Conservation (phyloP, 2,113 vertebrate species). For the Lota lota region DNA sequence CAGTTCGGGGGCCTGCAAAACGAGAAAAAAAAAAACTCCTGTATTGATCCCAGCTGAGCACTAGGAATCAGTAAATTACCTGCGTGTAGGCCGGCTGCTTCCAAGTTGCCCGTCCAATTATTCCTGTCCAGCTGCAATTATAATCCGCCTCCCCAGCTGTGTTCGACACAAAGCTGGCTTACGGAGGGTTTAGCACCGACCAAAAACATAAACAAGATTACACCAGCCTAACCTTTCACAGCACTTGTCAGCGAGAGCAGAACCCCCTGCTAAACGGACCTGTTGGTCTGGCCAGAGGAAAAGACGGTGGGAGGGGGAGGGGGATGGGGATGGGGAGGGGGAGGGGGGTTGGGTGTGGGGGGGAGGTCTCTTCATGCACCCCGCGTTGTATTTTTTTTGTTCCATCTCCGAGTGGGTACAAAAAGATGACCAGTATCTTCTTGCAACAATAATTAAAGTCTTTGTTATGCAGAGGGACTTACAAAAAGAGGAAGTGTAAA, state of each 20-base stretch:
- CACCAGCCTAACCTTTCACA: conserved; percentile 49
- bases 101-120: conserved; percentile 65
- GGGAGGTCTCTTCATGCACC: too few species aligned
- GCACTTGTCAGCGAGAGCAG: conserved; percentile 42
- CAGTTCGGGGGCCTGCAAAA: too few species aligned
- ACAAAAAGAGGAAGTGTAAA: too few species aligned
- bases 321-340: background rate
- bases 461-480: too few species aligned
- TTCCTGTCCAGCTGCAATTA: conserved; percentile 63
- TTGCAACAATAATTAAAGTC: too few species aligned
- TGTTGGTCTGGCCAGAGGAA: conserved; percentile 15
- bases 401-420: too few species aligned
- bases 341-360: background rate
- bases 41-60: background rate
- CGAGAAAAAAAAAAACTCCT: too few species aligned
- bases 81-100: conserved; percentile 54
- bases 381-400: too few species aligned
- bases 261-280: conserved; percentile 37
- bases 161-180: conserved; percentile 63
- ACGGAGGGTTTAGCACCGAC: conserved; percentile 49
- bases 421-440: too few species aligned
- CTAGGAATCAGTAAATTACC: conserved; percentile 68
- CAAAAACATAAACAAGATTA: conserved; percentile 68
- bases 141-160: conserved; percentile 66
- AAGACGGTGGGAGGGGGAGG: background rate